Conservation (phyloP, 2,888 invertebrate genomes). For the Ypsolopha scabrella region DNA sequence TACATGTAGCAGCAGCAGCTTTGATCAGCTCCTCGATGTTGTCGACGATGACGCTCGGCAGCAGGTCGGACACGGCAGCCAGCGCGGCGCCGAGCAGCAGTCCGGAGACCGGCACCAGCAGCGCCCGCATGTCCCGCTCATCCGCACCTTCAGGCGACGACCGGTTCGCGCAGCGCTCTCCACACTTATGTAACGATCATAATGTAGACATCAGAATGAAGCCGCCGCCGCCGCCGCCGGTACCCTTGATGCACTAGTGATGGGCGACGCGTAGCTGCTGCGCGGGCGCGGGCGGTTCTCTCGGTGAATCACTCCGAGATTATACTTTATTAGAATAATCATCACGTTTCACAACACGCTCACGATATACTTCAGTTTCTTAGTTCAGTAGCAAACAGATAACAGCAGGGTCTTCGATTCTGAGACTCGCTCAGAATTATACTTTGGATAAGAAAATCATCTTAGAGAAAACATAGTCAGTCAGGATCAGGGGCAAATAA, state of each 20-base stretch:
- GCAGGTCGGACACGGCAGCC: conserved; percentile 19
- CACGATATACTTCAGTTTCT: no score
- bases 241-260: neutral
- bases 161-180: neutral
- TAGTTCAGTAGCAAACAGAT: no score
- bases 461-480: no score
- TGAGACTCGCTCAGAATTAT: no score
- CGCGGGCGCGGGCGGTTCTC: neutral
- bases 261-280: neutral
- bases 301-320: no score
- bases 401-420: no score
- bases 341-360: no score
- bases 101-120: conserved; percentile 5
- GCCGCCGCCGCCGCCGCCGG: neutral
- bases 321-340: no score
- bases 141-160: neutral
- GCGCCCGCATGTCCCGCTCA: neutral
- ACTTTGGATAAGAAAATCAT: no score
- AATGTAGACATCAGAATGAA: neutral
- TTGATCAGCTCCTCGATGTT: conserved; percentile 31
- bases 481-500: no score
- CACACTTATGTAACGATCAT: neutral
- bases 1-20: conserved; percentile 33
- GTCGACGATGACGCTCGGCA: conserved; percentile 24
- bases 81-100: conserved; percentile 8